Conservation (phyloP, 1,140 invertebrate genomes). For the Drosophila cardini region DNA sequence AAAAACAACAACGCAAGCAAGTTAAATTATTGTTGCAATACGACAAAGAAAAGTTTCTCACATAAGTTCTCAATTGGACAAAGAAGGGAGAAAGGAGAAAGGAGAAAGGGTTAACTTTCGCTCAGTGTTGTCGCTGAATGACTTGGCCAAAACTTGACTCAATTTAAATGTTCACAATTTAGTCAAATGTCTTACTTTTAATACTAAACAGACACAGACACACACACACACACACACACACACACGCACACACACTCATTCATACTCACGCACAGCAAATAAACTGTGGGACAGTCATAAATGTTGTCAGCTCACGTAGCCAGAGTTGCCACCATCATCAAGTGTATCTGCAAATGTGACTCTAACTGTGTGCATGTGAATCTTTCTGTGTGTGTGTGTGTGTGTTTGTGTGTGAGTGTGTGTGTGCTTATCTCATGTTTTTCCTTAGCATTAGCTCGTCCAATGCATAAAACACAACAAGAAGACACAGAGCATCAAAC, state of each 20-base stretch:
- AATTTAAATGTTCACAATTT: slow-evolving; percentile 64
- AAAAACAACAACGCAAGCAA: slow-evolving; percentile 40
- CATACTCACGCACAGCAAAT: background rate
- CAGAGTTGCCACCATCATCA: slow-evolving; percentile 10
- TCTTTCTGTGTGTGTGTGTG: background rate
- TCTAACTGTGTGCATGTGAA: background rate
- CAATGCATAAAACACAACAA: slow-evolving; percentile 24
- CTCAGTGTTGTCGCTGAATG: background rate
- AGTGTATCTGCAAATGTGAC: slow-evolving; percentile 12
- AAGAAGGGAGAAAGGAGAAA: background rate
- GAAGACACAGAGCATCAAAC: background rate
- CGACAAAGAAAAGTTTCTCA: slow-evolving; percentile 37
- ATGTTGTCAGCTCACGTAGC: slow-evolving; percentile 52
- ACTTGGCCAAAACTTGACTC: slow-evolving; percentile 53
- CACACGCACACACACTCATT: background rate
- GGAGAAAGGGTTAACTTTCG: background rate
- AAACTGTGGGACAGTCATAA: slow-evolving; percentile 30
- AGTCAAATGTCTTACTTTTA: slow-evolving; percentile 39
- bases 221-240: background rate
- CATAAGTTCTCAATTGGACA: slow-evolving; percentile 4
- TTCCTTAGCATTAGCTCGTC: slow-evolving; percentile 37
- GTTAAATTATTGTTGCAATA: slow-evolving; percentile 53
- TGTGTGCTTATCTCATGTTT: slow-evolving; percentile 61
- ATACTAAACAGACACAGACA: background rate
- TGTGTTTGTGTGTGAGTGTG: background rate